Conservation (phyloP, 2,888 invertebrate species). For the Mystacides longicornis region DNA sequence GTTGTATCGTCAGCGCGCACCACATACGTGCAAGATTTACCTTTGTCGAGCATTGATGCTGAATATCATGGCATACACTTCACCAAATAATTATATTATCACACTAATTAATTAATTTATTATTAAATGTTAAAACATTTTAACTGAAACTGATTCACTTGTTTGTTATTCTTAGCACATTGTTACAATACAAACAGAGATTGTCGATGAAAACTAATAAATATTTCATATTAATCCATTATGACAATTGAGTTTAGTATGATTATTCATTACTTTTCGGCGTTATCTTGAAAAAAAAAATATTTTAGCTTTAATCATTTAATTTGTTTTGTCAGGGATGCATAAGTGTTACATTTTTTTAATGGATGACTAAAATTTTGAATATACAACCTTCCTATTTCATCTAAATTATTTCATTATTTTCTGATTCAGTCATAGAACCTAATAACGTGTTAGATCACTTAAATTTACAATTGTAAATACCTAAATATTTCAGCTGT, state of each 20-base stretch:
- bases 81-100: neutral
- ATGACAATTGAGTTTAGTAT: constrained; percentile 1
- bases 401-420: too few species aligned
- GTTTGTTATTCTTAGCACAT: neutral
- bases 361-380: too few species aligned
- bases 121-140: neutral
- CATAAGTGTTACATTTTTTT: too few species aligned
- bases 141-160: neutral
- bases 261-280: neutral
- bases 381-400: too few species aligned
- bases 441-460: too few species aligned
- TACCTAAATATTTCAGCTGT: too few species aligned
- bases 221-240: neutral
- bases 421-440: too few species aligned
- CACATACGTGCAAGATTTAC: constrained; percentile 11
- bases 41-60: constrained; percentile 11
- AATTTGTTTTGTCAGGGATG: too few species aligned
- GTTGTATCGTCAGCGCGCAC: constrained; percentile 7
- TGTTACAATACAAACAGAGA: neutral
- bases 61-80: neutral
- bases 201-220: neutral
- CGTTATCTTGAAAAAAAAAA: neutral
- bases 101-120: neutral
- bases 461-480: too few species aligned
- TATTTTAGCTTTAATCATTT: too few species aligned